Evolutionary conservation across 2,113 vertebrate genomes (phyloP).

Genomic region (Elephas maximus): DNA sequence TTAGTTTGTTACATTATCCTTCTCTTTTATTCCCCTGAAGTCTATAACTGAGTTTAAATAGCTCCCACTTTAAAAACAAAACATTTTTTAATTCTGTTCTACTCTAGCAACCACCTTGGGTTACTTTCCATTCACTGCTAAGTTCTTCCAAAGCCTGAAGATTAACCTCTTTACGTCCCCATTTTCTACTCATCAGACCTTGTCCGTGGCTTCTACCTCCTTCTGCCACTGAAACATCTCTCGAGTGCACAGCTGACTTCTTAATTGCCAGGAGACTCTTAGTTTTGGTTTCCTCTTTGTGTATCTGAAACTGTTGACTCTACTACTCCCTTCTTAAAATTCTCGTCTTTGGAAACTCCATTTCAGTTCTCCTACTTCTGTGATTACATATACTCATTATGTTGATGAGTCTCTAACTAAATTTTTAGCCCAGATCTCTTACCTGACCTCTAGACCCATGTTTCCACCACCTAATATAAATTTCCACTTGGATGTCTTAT

Average conservation of each 20-base stretch:
- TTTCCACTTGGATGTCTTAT: conserved; percentile 23
- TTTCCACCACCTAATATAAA: neutral
- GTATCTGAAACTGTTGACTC: neutral
- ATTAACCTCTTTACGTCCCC: neutral
- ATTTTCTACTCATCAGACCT: neutral
- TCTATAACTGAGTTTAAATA: conserved; percentile 7
- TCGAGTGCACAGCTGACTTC: neutral
- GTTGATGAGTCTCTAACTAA: neutral
- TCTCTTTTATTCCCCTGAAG: conserved; percentile 16
- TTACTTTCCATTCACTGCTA: conserved; percentile 18
- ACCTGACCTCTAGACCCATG: neutral
- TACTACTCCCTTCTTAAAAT: conserved; percentile 41
- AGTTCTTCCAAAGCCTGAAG: conserved; percentile 2
- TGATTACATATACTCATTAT: neutral
- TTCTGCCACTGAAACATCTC: neutral
- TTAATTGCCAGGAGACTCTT: neutral
- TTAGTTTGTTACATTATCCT: neutral
- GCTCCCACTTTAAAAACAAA: conserved; percentile 6
- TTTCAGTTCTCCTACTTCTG: neutral
- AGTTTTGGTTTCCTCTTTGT: neutral
- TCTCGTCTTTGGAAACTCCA: conserved; percentile 7
- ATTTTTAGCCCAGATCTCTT: conserved; percentile 32
- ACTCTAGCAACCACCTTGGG: neutral
- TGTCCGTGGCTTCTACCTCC: neutral
- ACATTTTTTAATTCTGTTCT: neutral